These are phyloP conservation scores for Ciona savignyi DNA, from an alignment of 23 tunicate genomes.

Conservation along the genomic window DNA sequence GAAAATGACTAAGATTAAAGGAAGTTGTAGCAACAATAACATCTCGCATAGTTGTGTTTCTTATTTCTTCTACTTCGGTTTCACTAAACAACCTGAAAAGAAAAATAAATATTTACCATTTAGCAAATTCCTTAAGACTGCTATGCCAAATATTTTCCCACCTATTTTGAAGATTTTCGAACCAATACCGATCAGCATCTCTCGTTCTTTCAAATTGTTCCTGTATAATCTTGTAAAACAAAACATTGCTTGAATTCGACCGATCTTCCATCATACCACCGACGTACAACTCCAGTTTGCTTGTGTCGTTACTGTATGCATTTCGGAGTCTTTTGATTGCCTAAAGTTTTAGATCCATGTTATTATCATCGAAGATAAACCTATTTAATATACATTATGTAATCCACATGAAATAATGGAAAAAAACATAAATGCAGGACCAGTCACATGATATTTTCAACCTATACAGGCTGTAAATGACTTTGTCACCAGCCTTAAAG, in stretches of 20 bases:
- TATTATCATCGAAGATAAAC: no score
- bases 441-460: no score
- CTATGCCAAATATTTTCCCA: slow-evolving; percentile 13
- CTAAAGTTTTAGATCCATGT: no score
- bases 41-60: slow-evolving; percentile 60
- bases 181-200: slow-evolving; percentile 90
- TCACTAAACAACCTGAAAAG: slow-evolving; percentile 29
- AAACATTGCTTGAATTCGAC: slow-evolving; percentile 3
- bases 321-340: slow-evolving; percentile 3
- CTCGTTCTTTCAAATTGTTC: slow-evolving; percentile 69
- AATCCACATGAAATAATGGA: no score
- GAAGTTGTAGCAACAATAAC: slow-evolving; percentile 44
- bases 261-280: slow-evolving; percentile 71
- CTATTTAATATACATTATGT: no score
- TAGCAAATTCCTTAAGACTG: no score
- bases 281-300: slow-evolving; percentile 68
- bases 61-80: slow-evolving; percentile 35
- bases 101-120: not conserved
- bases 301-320: slow-evolving; percentile 35
- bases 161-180: slow-evolving; percentile 66
- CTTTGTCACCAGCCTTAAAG: no score
- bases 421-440: no score
- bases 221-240: slow-evolving; percentile 40
- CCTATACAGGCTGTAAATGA: no score
- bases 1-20: slow-evolving; percentile 17